phyloP scores from a whole-genome alignment of 2,888 invertebrate genomes.

The Tyria jacobaeae region DNA sequence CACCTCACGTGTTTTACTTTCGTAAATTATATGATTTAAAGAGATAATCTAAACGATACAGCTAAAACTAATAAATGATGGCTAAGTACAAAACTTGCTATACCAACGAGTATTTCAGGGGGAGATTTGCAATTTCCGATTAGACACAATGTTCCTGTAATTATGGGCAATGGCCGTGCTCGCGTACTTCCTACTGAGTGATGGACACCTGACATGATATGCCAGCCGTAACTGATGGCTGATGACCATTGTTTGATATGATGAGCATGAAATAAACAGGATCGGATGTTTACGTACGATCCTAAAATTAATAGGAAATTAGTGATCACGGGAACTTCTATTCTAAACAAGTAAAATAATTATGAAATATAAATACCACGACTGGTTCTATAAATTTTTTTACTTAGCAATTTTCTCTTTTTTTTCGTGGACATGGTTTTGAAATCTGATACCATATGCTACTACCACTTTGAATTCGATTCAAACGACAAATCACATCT shows the following conservation, averaged over 20 bases:
- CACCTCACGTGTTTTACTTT: too few relatives aligned
- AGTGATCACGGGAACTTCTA: too few relatives aligned
- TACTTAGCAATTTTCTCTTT: too few relatives aligned
- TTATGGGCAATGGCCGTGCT: conserved; percentile 50
- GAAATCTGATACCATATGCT: too few relatives aligned
- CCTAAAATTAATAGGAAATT: too few relatives aligned
- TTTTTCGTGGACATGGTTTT: too few relatives aligned
- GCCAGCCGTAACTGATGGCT: conserved; percentile 63
- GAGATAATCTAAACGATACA: conserved; percentile 5
- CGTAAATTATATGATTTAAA: too few relatives aligned
- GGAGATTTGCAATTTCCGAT: conserved; percentile 58
- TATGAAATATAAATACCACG: too few relatives aligned
- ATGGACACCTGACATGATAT: conserved; percentile 39
- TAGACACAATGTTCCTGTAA: conserved; percentile 65
- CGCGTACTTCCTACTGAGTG: conserved; percentile 37
- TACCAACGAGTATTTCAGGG: conserved; percentile 33
- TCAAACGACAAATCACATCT: too few relatives aligned
- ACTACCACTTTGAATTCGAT: too few relatives aligned
- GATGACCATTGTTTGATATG: conserved; percentile 49
- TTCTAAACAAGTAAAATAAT: too few relatives aligned
- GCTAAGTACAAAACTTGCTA: conserved; percentile 20
- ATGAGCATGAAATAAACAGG: conserved; percentile 6
- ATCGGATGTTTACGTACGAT: not conserved
- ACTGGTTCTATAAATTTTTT: too few relatives aligned
- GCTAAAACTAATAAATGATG: conserved; percentile 5